These are phyloP conservation scores for Flabesymbios commensalis DNA, from an alignment of 2,888 invertebrate species.

Conservation along the genomic window DNA sequence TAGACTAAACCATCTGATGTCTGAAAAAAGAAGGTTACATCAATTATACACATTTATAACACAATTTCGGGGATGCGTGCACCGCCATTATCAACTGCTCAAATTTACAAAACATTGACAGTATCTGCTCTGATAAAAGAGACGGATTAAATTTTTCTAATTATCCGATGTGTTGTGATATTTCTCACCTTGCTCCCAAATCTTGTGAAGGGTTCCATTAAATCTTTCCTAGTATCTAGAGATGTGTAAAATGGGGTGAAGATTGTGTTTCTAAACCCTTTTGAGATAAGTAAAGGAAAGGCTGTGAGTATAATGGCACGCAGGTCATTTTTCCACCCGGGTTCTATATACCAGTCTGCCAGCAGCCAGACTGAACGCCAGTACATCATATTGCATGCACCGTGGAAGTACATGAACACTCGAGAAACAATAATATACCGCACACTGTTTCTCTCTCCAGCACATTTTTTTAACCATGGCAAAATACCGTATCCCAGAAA, in stretches of 20 bases:
- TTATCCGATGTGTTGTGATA: too few species aligned
- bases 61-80: too few species aligned
- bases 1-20: slow-evolving; percentile 3
- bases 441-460: background rate
- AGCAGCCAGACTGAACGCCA: slow-evolving; percentile 28
- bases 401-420: slow-evolving; percentile 14
- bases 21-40: background rate
- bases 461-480: slow-evolving; percentile 1
- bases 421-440: slow-evolving; percentile 8
- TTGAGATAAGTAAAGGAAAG: background rate
- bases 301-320: slow-evolving; percentile 9
- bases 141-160: too few species aligned
- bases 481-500: slow-evolving; percentile 12
- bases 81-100: too few species aligned
- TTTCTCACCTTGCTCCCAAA: slow-evolving; percentile 12
- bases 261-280: slow-evolving; percentile 4
- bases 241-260: slow-evolving; percentile 21
- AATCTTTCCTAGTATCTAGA: slow-evolving; percentile 11
- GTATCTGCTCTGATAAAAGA: too few species aligned
- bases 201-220: slow-evolving; percentile 13
- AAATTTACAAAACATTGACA: too few species aligned
- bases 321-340: slow-evolving; percentile 12
- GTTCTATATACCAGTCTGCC: slow-evolving; percentile 25
- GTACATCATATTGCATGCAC: slow-evolving; percentile 22
- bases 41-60: too few species aligned